Conservation (phyloP, 2,888 invertebrate species). For the Dysmachus trigonus region DNA sequence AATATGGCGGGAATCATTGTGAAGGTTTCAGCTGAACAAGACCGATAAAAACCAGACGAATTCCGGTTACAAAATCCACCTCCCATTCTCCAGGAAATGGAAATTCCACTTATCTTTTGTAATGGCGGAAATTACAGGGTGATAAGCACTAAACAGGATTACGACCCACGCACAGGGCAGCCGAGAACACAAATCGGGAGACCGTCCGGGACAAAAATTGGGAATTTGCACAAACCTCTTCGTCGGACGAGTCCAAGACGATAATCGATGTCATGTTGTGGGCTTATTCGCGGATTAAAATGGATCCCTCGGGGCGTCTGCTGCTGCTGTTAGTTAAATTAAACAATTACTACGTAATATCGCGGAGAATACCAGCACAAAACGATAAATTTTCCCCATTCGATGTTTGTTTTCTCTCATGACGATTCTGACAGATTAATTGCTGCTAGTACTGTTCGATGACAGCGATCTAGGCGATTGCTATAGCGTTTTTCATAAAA, state of each 20-base stretch:
- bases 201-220: background rate
- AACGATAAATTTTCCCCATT: background rate
- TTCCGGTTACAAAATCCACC: background rate
- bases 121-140: background rate
- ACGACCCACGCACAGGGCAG: background rate
- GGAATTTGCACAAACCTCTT: constrained; percentile 56
- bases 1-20: background rate
- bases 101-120: background rate
- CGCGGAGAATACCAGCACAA: background rate
- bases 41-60: background rate
- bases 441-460: background rate
- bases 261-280: constrained; percentile 59
- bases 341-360: background rate
- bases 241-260: constrained; percentile 63
- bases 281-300: background rate
- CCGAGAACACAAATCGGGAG: background rate
- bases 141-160: background rate
- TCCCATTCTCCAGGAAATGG: background rate
- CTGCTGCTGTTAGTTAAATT: background rate
- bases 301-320: background rate
- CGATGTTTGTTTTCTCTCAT: constrained; percentile 34
- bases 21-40: background rate
- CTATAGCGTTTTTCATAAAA: background rate
- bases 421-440: background rate
- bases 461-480: background rate